Evolutionary conservation across 2,888 invertebrate species (phyloP).

Genomic region (Hydrotaea cyrtoneurina): DNA sequence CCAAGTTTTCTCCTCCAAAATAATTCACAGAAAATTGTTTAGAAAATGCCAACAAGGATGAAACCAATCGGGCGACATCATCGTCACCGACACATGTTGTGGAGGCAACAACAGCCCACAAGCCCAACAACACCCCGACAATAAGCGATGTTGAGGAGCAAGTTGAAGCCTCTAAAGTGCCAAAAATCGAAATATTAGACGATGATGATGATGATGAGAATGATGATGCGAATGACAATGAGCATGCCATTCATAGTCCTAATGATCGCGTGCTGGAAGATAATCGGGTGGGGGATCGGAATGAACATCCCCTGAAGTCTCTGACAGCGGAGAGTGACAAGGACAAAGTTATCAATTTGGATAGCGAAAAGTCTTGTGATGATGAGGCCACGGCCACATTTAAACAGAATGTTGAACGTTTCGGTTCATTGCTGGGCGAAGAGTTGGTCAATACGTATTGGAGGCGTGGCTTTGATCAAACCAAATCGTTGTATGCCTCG

Average conservation of each 20-base stretch:
- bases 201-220: constrained; percentile 65
- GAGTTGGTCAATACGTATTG: constrained; percentile 89
- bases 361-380: constrained; percentile 42
- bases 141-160: not conserved
- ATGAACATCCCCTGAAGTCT: not conserved
- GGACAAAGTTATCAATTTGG: constrained; percentile 56
- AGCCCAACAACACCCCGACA: no score
- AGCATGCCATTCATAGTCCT: not conserved
- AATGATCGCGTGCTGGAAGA: not conserved
- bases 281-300: not conserved
- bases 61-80: not conserved
- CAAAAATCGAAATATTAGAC: constrained; percentile 70
- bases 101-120: no score
- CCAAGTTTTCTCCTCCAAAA: constrained; percentile 57
- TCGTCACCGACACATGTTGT: not conserved
- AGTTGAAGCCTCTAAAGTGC: constrained; percentile 64
- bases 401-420: constrained; percentile 84
- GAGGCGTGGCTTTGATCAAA: constrained; percentile 86
- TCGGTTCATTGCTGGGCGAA: constrained; percentile 89
- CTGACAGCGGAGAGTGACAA: constrained; percentile 42
- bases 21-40: constrained; percentile 56
- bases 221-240: constrained; percentile 35
- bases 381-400: constrained; percentile 69
- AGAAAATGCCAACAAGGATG: not conserved
- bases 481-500: constrained; percentile 80